These are phyloP conservation scores for Patella depressa DNA, from an alignment of 2,888 invertebrate genomes.

Conservation along the genomic window DNA sequence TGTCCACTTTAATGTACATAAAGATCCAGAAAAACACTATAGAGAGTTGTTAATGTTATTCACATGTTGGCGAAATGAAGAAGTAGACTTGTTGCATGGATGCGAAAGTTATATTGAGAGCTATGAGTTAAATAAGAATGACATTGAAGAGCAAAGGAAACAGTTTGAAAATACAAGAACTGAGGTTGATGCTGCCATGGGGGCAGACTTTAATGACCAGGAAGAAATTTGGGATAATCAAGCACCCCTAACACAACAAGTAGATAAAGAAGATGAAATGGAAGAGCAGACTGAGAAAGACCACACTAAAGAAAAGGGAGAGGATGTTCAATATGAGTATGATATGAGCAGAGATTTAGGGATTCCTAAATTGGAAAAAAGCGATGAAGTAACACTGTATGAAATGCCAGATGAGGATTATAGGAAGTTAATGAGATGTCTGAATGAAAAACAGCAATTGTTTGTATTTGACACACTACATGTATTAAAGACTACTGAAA, in stretches of 20 bases:
- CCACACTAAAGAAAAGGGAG: not conserved
- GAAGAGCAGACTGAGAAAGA: not conserved
- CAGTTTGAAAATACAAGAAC: slow-evolving; percentile 32
- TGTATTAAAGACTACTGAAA: slow-evolving; percentile 28
- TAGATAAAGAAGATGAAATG: slow-evolving; percentile 25
- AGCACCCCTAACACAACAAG: slow-evolving; percentile 36
- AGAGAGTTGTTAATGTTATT: slow-evolving; percentile 48
- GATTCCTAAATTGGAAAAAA: slow-evolving; percentile 23
- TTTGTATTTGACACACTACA: too few species aligned
- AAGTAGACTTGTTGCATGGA: slow-evolving; percentile 27
- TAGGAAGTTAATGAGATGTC: slow-evolving; percentile 29
- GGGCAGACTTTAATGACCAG: slow-evolving; percentile 18
- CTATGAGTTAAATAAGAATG: slow-evolving; percentile 19
- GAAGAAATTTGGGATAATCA: slow-evolving; percentile 33
- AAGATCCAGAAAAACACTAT: slow-evolving; percentile 49
- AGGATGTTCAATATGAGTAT: slow-evolving; percentile 32
- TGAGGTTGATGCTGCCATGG: slow-evolving; percentile 28
- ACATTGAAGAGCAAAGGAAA: slow-evolving; percentile 24
- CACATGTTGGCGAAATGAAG: slow-evolving; percentile 58
- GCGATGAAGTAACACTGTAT: slow-evolving; percentile 20
- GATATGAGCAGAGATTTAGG: slow-evolving; percentile 39
- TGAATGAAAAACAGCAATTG: slow-evolving; percentile 33
- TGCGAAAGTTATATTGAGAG: too few species aligned
- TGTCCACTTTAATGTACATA: slow-evolving; percentile 39
- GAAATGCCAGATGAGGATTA: slow-evolving; percentile 37